Percentiles rank a stretch among this genome's conserved stretches.
Evolutionary conservation across 2,113 vertebrate species (phyloP).

Genomic region (Megaceryle torquata): DNA sequence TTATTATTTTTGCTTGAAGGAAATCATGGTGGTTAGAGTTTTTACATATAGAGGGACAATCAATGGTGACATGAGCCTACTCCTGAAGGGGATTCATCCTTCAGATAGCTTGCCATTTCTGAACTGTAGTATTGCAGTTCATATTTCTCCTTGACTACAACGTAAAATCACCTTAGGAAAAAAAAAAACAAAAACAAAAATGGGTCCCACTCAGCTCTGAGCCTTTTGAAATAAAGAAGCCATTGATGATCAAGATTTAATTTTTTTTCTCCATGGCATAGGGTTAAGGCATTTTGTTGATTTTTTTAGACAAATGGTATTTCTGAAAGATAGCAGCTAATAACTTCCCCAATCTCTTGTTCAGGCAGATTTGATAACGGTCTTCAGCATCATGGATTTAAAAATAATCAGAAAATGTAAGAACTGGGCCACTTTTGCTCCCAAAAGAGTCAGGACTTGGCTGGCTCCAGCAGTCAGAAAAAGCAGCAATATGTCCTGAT

Average conservation of each 20-base stretch:
- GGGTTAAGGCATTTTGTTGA: neutral
- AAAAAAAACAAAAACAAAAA: neutral
- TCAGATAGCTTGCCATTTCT: neutral
- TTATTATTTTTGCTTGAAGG: neutral
- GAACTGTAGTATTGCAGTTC: neutral
- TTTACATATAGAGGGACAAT: neutral
- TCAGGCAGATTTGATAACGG: neutral
- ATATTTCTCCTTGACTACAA: neutral
- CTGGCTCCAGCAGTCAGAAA: neutral
- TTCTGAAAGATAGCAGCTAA: neutral
- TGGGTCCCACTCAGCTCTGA: neutral
- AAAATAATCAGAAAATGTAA: neutral
- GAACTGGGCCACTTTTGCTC: neutral
- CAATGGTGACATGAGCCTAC: neutral
- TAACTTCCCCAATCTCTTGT: neutral
- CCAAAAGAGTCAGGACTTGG: neutral
- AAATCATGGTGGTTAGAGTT: neutral
- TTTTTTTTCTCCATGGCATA: neutral
- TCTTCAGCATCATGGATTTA: neutral
- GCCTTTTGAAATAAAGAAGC: neutral
- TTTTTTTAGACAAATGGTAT: neutral
- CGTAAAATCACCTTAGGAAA: neutral
- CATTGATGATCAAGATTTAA: neutral
- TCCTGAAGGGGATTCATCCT: neutral
- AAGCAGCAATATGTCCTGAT: neutral